These are phyloP conservation scores for Pedionomus torquatus DNA, from an alignment of 2,113 vertebrate genomes.

Conservation along the genomic window DNA sequence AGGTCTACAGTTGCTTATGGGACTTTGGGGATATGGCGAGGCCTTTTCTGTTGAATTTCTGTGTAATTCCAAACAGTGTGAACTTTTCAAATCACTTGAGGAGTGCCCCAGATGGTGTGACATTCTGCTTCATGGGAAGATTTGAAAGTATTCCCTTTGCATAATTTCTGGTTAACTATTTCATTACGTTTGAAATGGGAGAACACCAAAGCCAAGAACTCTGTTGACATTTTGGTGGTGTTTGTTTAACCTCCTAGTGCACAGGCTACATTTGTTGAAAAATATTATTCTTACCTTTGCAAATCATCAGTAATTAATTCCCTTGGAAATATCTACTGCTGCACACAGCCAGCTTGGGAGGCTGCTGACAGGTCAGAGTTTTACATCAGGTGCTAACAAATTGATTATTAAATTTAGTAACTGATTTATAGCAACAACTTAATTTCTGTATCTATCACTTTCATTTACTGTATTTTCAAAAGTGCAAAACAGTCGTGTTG, in stretches of 20 bases:
- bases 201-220: constrained; percentile 23
- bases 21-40: constrained; percentile 66
- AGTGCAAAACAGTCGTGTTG: background rate
- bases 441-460: constrained; percentile 26
- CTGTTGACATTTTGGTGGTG: constrained; percentile 65
- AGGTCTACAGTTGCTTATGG: constrained; percentile 71
- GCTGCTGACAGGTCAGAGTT: constrained; percentile 55
- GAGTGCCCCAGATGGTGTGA: constrained; percentile 75
- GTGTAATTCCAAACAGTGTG: constrained; percentile 71
- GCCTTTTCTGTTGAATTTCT: constrained; percentile 74
- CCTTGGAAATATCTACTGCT: constrained; percentile 61
- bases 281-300: constrained; percentile 73
- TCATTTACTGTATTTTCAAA: constrained; percentile 5
- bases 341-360: constrained; percentile 35
- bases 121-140: constrained; percentile 73
- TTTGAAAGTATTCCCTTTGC: constrained; percentile 69
- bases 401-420: constrained; percentile 59
- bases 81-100: constrained; percentile 71
- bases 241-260: constrained; percentile 68
- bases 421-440: constrained; percentile 50
- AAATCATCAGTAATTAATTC: constrained; percentile 73
- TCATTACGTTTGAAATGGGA: constrained; percentile 36
- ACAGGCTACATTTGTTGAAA: constrained; percentile 60
- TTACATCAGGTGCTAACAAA: constrained; percentile 64
- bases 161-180: constrained; percentile 69